phyloP scores from a whole-genome alignment of 92 coral and sea anemone species.

The Hydrozoanthus gracilis region DNA sequence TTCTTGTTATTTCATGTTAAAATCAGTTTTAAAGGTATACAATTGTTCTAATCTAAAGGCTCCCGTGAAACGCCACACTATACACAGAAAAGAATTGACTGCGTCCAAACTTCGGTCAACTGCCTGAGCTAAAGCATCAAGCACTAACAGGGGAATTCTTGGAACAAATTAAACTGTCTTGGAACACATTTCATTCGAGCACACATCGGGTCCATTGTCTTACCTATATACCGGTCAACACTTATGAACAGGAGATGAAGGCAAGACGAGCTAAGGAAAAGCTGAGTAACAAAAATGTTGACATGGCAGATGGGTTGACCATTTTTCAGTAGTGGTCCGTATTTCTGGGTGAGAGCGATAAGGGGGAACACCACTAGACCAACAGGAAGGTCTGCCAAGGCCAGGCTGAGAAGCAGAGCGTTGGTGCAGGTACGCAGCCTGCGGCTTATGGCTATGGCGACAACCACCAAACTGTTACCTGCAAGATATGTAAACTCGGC shows the following conservation, averaged over 20 bases:
- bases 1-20: too few species aligned
- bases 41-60: too few species aligned
- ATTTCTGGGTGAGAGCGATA: slow-evolving; percentile 74
- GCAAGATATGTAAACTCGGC: not conserved
- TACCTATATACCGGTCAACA: slow-evolving; percentile 83
- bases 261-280: slow-evolving; percentile 83
- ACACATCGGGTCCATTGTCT: not conserved
- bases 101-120: too few species aligned
- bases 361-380: slow-evolving; percentile 79
- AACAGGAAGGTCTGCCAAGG: slow-evolving; percentile 86
- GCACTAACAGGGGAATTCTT: too few species aligned
- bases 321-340: slow-evolving; percentile 69
- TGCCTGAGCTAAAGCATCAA: too few species aligned
- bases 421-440: slow-evolving; percentile 77
- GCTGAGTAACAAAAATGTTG: slow-evolving; percentile 72
- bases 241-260: slow-evolving; percentile 84
- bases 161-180: too few species aligned
- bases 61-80: too few species aligned
- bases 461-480: slow-evolving; percentile 79
- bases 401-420: slow-evolving; percentile 75
- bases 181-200: too few species aligned
- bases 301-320: slow-evolving; percentile 75
- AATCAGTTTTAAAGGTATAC: too few species aligned
- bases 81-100: too few species aligned
- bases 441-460: slow-evolving; percentile 68